Conservation (phyloP, 2,888 invertebrate genomes). For the Acronicta psi region DNA sequence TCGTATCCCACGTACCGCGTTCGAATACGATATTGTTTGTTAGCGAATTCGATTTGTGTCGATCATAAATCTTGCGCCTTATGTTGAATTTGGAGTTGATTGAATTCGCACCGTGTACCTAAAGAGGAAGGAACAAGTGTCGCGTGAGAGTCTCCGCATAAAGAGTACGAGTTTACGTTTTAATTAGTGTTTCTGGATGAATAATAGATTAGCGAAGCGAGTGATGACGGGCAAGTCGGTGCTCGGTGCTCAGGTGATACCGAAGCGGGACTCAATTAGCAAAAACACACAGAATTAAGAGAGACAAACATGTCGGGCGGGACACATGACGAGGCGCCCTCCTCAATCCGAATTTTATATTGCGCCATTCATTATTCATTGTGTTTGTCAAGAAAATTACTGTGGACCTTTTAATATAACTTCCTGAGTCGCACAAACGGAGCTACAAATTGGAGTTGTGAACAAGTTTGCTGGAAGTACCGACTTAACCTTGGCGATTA, state of each 20-base stretch:
- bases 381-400: conserved; percentile 88
- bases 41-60: conserved; percentile 89
- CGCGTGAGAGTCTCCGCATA: conserved; percentile 49
- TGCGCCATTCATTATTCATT: conserved; percentile 86
- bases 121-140: conserved; percentile 60
- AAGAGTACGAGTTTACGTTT: conserved; percentile 56
- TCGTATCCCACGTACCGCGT: conserved; percentile 85
- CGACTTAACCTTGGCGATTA: conserved; percentile 81
- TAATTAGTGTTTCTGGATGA: conserved; percentile 78
- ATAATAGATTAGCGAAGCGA: conserved; percentile 74
- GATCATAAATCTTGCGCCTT: conserved; percentile 89
- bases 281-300: conserved; percentile 88
- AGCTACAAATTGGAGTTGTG: conserved; percentile 83
- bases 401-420: conserved; percentile 89
- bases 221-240: conserved; percentile 51
- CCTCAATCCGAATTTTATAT: conserved; percentile 88
- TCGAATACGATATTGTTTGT: conserved; percentile 88
- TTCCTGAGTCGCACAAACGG: conserved; percentile 79
- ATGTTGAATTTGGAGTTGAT: conserved; percentile 86
- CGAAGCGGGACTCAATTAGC: conserved; percentile 85
- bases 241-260: conserved; percentile 72
- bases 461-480: conserved; percentile 77
- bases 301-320: conserved; percentile 84
- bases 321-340: conserved; percentile 80
- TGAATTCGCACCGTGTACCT: conserved; percentile 79